These are phyloP conservation scores for Tetragnatha versicolor DNA, from an alignment of 1,140 invertebrate species.

Conservation along the genomic window DNA sequence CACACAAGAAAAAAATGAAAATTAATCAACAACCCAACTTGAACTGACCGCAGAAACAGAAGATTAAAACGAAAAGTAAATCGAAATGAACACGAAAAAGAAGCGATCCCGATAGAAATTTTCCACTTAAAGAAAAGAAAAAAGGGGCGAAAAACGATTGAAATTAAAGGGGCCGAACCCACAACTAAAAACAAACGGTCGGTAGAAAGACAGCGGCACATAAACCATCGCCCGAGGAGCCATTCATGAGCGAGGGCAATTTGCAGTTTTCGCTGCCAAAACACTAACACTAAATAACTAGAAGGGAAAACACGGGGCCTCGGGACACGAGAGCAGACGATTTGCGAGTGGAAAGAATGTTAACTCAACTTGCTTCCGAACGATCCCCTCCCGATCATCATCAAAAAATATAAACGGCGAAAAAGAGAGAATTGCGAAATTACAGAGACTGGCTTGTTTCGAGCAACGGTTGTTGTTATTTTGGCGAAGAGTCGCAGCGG, in stretches of 20 bases:
- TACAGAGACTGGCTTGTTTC: conserved; percentile 51
- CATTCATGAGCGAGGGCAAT: conserved; percentile 44
- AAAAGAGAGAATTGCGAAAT: conserved; percentile 40
- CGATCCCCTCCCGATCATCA: background rate
- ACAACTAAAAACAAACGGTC: conserved; percentile 19
- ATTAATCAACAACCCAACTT: too few relatives aligned
- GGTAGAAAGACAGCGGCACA: conserved; percentile 29
- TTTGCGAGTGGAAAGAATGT: conserved; percentile 49
- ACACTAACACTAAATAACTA: conserved; percentile 50
- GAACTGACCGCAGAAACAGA: too few relatives aligned
- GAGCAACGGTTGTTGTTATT: conserved; percentile 29
- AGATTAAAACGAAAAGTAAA: too few relatives aligned
- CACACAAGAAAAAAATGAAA: too few relatives aligned
- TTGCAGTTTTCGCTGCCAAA: conserved; percentile 51
- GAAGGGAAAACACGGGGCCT: conserved; percentile 2
- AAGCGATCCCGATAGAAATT: too few relatives aligned
- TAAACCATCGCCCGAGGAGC: conserved; percentile 48
- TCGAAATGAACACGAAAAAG: too few relatives aligned
- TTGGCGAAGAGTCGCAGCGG: background rate
- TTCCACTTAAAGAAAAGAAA: background rate
- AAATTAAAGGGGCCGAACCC: conserved; percentile 35
- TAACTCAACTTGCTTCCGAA: conserved; percentile 29
- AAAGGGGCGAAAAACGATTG: conserved; percentile 15
- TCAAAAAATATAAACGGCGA: conserved; percentile 34
- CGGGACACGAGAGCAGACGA: conserved; percentile 22